Evolutionary conservation across 2,888 invertebrate genomes (phyloP).

Genomic region (Acanthopleura granulata): DNA sequence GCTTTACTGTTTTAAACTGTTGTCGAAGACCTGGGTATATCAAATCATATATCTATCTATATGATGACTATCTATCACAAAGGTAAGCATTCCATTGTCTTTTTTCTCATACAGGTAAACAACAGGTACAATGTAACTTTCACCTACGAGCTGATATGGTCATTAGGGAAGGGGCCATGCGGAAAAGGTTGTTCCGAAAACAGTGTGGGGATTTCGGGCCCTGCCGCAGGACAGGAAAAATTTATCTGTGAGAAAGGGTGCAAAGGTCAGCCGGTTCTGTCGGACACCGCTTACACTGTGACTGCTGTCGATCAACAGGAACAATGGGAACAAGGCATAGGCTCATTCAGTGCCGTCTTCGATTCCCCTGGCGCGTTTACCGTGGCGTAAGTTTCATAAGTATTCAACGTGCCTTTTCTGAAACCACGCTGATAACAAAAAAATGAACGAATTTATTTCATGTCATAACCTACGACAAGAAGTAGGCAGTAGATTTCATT

Average conservation of each 20-base stretch:
- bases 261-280: neutral
- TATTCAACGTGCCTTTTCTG: too few species aligned
- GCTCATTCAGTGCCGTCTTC: neutral
- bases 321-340: neutral
- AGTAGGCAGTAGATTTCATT: too few species aligned
- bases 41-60: too few species aligned
- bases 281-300: neutral
- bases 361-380: neutral
- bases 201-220: neutral
- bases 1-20: too few species aligned
- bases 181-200: neutral
- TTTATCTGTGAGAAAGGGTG: neutral
- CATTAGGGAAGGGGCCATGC: neutral
- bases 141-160: neutral
- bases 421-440: too few species aligned
- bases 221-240: neutral
- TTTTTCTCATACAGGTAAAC: neutral
- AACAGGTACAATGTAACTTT: neutral
- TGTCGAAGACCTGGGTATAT: too few species aligned
- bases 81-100: neutral
- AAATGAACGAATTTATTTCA: too few species aligned
- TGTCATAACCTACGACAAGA: too few species aligned
- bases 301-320: neutral
- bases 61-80: too few species aligned
- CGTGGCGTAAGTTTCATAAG: neutral